Evolutionary conservation across 2,113 vertebrate species (phyloP), one percentile per base, ranked within the genome.

Genomic region (Cyprinodon brontotheroides): DNA sequence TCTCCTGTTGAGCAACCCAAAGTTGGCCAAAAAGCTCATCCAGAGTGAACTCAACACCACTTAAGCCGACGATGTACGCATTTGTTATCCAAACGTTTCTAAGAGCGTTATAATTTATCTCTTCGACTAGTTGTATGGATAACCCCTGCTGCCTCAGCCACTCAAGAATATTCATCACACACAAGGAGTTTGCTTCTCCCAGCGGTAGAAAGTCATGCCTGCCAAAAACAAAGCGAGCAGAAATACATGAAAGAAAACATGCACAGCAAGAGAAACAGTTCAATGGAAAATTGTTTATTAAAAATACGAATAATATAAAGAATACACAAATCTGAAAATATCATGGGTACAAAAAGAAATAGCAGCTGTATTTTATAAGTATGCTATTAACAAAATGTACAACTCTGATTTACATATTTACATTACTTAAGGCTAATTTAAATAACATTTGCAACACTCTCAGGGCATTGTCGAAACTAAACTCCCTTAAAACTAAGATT

Each of bases 381-480:
- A 57, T 67, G 48, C 81, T 85, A 91, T 89, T 75, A 80, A 90
- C 89, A 87, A 85, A 87, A 90, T 83, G 81, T 83, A 89, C 82
- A 91, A 64, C 72, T 75, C 72, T 70, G 75, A 84, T 87, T 85
- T 92, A 92, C 86, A 91, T 92, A 92, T 93, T 92, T 93, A 93
- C 89, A 93, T 59, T 91, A 93, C 88, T 92, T 59, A 29, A 83
- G 74, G 64, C 83, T 70, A 48, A 83, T 91, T 92, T 92, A 91
- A 85, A 89, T 92, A 88, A 87, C 75, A 87, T 67, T 72, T 65
- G 84, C 68, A 78, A 73, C 10, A 38, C 53, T 69, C 73, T 65
- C 62, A 87, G 78, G 79, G 62, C 43, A 65, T 37, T 39, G 43
- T 64, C 50, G 14, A 38, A 38, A 67, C 68, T 15, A 61, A 61